phyloP scores from a whole-genome alignment of 2,888 invertebrate genomes.

The Scaptodrosophila latifasciaeformis region DNA sequence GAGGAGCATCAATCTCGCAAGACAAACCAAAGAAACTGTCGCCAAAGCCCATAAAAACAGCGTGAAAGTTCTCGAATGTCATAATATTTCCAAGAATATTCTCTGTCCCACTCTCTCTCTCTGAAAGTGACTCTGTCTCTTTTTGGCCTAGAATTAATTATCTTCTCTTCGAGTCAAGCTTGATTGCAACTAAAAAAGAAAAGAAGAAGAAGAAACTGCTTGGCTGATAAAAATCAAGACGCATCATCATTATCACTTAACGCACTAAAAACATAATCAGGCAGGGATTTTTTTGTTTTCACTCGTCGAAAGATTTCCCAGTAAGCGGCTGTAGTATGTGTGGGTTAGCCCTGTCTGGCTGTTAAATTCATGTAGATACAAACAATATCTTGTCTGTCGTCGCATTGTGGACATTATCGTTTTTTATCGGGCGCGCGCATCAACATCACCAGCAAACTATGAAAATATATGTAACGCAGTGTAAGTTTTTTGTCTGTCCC shows the following conservation, averaged over 20 bases:
- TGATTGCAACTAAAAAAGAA: conserved; percentile 40
- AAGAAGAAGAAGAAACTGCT: background rate
- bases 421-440: conserved; percentile 59
- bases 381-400: conserved; percentile 24
- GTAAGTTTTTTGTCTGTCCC: too few species aligned
- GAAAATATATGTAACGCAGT: conserved; percentile 60
- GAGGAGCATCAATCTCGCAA: conserved; percentile 57
- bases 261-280: conserved; percentile 69
- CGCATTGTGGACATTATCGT: conserved; percentile 45
- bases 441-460: conserved; percentile 63
- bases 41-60: conserved; percentile 60
- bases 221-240: conserved; percentile 54
- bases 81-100: conserved; percentile 72
- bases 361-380: conserved; percentile 2
- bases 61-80: conserved; percentile 72
- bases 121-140: too few species aligned
- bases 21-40: conserved; percentile 38
- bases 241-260: conserved; percentile 68
- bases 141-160: conserved; percentile 44
- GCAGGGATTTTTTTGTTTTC: conserved; percentile 34
- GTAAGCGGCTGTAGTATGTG: conserved; percentile 16
- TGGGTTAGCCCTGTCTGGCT: conserved; percentile 27
- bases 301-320: background rate
- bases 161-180: conserved; percentile 45
- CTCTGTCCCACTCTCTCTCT: too few species aligned